Base-by-base conservation (phyloP, 2,797 vertebrate species). In the Acipenser ruthenus region DNA sequence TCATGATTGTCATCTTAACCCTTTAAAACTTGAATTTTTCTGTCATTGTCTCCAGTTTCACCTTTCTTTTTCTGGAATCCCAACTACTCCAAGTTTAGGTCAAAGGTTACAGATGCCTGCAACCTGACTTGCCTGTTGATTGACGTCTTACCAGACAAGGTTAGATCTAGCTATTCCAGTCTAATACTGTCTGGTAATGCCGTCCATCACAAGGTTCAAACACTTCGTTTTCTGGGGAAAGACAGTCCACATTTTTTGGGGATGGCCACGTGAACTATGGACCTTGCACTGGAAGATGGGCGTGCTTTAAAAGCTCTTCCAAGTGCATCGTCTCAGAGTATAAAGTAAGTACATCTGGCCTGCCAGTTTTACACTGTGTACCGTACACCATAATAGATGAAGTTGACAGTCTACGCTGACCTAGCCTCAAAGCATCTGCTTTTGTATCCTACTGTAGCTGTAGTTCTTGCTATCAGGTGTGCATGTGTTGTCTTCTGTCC, bases 141-240 rank as follows among this genome's bases (percentile, higher is more conserved):
- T 86, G 92, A 83, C 80, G 95, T 95, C 94, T 99, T 98, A 97
- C 96, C 96, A 98, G 96, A 92, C 96, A 97, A 75, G 88, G 92
- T 98, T 98, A 98, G 96, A 98, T 95, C 88, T 96, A 84, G 82
- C 84, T 91, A 88, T 69, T 83, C 78, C 74, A 88, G 92, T 98
- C 96, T 98, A 99, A 99, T 99, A 99, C 96, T 99, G 96, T 97
- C 96, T 97, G 96, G 95, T 98, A 98, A 99, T 95, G 95, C 95
- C 95, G 90, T 93, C 88, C 85, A 91, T 96, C 82, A 83, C 91
- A 86, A 49, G 73, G 88, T 82, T 89, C 88, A 85, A 80, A 67
- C 74, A 79, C 91, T 88, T 82, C 86, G 60, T 9, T 76, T 69
- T 66, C 48, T 13, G 1, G 64, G 76, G 72, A 49, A 50, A 10